Conservation (phyloP, 2,797 vertebrate species). For the Gymnoscopelus microlampas region DNA sequence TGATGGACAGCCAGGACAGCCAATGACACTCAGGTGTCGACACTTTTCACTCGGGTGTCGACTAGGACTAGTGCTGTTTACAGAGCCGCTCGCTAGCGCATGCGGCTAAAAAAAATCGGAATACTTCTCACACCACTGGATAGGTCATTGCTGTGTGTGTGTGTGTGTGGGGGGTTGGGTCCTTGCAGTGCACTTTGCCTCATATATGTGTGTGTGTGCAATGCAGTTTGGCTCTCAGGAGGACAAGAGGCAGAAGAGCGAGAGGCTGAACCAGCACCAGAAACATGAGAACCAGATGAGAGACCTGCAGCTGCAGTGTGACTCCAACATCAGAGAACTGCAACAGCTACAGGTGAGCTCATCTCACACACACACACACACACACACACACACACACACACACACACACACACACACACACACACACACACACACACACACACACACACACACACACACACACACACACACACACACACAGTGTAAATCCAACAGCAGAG, state of each 20-base stretch:
- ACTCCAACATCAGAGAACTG: constrained; percentile 94
- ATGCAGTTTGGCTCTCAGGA: constrained; percentile 93
- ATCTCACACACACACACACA: constrained; percentile 4
- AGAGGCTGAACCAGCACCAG: constrained; percentile 95
- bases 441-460: constrained; percentile 6
- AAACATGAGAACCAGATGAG: constrained; percentile 99
- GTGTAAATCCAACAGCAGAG: constrained; percentile 95
- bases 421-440: not conserved
- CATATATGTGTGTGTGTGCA: not conserved
- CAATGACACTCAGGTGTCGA: no score
- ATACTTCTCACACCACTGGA: no score
- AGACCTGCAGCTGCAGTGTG: constrained; percentile 96
- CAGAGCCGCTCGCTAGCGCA: no score
- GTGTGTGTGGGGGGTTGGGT: no score
- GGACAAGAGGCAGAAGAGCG: constrained; percentile 97
- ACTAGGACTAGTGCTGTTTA: no score
- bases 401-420: not conserved
- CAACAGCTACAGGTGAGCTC: constrained; percentile 92
- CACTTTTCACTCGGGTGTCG: no score
- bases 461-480: constrained; percentile 62
- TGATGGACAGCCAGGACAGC: no score
- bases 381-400: not conserved
- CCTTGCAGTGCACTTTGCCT: no score
- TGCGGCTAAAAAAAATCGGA: no score
- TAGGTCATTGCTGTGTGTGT: not conserved